Conservation (phyloP, 2,797 vertebrate genomes). For the Phaenicophaeus curvirostris region DNA sequence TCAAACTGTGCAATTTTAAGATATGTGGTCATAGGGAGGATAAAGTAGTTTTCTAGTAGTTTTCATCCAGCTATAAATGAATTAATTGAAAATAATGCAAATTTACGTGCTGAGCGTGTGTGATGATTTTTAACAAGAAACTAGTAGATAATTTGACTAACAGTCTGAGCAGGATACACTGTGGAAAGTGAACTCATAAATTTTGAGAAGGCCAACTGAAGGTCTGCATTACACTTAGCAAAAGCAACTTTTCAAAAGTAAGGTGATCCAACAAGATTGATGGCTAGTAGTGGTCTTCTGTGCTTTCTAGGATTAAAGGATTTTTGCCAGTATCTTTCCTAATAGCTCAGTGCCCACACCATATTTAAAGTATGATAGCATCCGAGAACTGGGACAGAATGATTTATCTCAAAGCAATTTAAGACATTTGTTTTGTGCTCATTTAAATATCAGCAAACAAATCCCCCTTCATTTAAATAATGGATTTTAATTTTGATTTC, state of each 20-base stretch:
- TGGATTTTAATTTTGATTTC: not conserved
- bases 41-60: not conserved
- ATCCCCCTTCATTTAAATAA: rapidly evolving
- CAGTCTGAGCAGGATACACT: not conserved
- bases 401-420: not conserved
- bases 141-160: not conserved
- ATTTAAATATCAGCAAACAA: not conserved
- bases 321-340: not conserved
- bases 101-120: not conserved
- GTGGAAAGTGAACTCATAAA: not conserved
- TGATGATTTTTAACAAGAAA: not conserved
- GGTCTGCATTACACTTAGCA: not conserved
- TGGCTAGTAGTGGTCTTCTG: not conserved
- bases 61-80: not conserved
- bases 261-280: not conserved
- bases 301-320: not conserved
- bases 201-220: not conserved
- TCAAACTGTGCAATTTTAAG: slow-evolving; percentile 20
- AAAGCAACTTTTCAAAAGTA: not conserved
- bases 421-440: not conserved
- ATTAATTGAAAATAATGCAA: not conserved
- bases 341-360: not conserved
- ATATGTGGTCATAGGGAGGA: not conserved
- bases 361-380: rapidly evolving
- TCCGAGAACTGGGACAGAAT: not conserved